These are phyloP conservation scores for Pseudochirops corinnae DNA, from an alignment of 2,797 vertebrate genomes.

Conservation along the genomic window DNA sequence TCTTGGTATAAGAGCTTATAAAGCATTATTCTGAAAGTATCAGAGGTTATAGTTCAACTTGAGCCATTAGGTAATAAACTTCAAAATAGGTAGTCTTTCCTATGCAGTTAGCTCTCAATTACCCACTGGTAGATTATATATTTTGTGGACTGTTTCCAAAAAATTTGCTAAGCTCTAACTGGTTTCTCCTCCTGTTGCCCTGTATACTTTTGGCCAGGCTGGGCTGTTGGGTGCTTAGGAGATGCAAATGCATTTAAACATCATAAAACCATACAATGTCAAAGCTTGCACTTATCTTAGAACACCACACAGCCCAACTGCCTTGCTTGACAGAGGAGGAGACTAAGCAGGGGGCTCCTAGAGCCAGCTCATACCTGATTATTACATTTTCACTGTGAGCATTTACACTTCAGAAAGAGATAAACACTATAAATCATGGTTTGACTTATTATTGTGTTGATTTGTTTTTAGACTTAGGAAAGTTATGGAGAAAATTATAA, in stretches of 20 bases:
- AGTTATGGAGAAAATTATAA: slow-evolving; percentile 3
- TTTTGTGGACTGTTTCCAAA: background rate
- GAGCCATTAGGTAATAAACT: background rate
- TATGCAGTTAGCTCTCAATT: background rate
- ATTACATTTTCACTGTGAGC: background rate
- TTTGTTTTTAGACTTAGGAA: background rate
- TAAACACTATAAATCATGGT: background rate
- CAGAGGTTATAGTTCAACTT: slow-evolving; percentile 22
- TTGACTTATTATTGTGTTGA: background rate
- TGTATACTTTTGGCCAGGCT: background rate
- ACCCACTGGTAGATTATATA: background rate
- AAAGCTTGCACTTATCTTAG: background rate
- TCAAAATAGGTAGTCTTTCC: background rate
- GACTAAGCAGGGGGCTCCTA: background rate
- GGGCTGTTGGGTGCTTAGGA: background rate
- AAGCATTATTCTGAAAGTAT: background rate
- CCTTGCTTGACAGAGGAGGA: slow-evolving; percentile 7
- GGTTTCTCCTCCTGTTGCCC: background rate
- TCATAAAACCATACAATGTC: background rate
- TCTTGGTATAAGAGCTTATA: background rate
- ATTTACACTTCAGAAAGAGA: background rate
- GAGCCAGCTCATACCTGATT: background rate
- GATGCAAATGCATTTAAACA: background rate
- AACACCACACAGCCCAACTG: background rate
- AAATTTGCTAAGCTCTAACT: background rate